A percentile compares a stretch with the other conserved stretches of the same genome.
These are phyloP conservation scores for Oreotrochilus melanogaster DNA, from an alignment of 2,113 vertebrate species.

Conservation along the genomic window DNA sequence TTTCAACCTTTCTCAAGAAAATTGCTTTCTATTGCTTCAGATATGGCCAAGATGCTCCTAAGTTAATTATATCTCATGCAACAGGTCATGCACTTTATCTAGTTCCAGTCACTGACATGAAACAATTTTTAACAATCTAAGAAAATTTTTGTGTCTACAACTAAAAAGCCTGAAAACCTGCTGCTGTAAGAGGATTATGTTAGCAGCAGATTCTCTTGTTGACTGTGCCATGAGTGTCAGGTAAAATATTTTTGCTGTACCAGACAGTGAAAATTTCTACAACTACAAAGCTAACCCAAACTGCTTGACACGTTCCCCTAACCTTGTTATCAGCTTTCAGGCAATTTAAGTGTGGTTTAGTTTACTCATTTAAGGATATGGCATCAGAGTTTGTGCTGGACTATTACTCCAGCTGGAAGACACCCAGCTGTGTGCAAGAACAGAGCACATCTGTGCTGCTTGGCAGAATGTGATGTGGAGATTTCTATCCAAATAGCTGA, in stretches of 20 bases:
- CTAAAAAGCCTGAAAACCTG: background rate
- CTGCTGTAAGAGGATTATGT: background rate
- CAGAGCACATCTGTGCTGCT: background rate
- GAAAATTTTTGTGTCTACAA: background rate
- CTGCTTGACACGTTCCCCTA: background rate
- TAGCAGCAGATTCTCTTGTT: background rate
- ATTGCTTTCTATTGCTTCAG: slow-evolving; percentile 83
- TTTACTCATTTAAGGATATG: background rate
- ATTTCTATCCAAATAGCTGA: background rate
- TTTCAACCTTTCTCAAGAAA: slow-evolving; percentile 84
- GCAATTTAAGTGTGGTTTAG: background rate
- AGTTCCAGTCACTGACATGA: background rate
- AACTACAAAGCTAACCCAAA: background rate
- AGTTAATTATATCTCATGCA: slow-evolving; percentile 80
- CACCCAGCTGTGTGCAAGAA: background rate
- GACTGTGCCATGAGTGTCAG: background rate
- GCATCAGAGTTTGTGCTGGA: background rate
- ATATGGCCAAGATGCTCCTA: slow-evolving; percentile 67
- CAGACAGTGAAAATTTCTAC: background rate
- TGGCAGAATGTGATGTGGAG: background rate
- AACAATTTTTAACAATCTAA: slow-evolving; percentile 28
- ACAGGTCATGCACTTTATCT: slow-evolving; percentile 73
- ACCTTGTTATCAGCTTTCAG: background rate
- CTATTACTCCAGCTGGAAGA: background rate
- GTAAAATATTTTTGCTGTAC: background rate